Evolutionary conservation across 2,113 vertebrate genomes (phyloP), one percentile per base, ranked within the genome.

Genomic region (Lophius piscatorius): DNA sequence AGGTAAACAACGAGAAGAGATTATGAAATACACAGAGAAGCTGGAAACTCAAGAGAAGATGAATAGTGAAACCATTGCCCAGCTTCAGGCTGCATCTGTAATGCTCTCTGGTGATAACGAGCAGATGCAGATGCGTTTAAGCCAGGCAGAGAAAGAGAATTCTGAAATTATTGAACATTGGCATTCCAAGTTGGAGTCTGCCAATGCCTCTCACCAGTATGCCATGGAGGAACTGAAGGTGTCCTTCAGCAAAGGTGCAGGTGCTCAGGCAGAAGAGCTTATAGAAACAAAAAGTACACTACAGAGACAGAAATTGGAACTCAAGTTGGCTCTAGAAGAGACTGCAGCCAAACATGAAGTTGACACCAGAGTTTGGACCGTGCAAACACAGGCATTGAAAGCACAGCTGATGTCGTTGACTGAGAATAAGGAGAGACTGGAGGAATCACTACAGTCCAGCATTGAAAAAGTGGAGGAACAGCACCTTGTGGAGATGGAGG

Each of bases 401-500:
- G 68, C 75, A 6, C 91, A 88, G 51, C 80, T 96, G 24, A 59
- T 77, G 68, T 74, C 87, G 6, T 49, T 91, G 67, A 81, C 88
- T 0, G 92, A 95, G 39, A 95, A 97, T 61, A 96, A 94, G 65
- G 96, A 97, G 55, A 86, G 76, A 39, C 86, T 88, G 65, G 88
- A 94, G 73, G 96, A 98, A 41, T 86, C 76, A 9, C 60, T 96
- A 21, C 89, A 90, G 42, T 88, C 76, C 18, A 93, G 87, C 2
- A 80, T 98, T 74, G 97, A 99, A 73, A 92, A 74, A 28, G 83
- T 88, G 0, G 97, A 98, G 84, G 94, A 96, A 59, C 97, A 98
- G 82, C 97, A 98, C 69, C 93, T 98, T n/a, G 93, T 98, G 45
- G 97, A 99, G 81, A 94, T 99, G 94, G 97, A 99, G 80, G 97